A percentile compares a stretch with the other conserved stretches of the same genome.
phyloP scores from a whole-genome alignment of 2,113 vertebrate species.

The Tympanuchus pallidicinctus region DNA sequence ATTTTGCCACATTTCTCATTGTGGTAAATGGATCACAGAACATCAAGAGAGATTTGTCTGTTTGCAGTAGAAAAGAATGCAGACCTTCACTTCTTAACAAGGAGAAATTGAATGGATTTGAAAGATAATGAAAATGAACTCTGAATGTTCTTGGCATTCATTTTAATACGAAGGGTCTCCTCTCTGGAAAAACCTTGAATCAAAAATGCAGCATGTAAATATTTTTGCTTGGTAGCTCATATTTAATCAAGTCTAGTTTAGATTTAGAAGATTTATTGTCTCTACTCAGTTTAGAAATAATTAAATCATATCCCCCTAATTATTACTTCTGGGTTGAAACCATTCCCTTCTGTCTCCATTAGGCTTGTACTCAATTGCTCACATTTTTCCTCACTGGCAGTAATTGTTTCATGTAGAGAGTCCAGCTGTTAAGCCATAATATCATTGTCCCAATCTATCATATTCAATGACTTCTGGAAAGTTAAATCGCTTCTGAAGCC shows the following conservation, averaged over 20 bases:
- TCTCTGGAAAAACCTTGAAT: neutral
- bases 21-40: neutral
- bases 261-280: slow-evolving; percentile 48
- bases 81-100: neutral
- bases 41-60: neutral
- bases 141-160: neutral
- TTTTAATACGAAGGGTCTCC: slow-evolving; percentile 6
- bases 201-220: neutral
- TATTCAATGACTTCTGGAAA: slow-evolving; percentile 32
- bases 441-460: slow-evolving; percentile 27
- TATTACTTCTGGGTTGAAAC: slow-evolving; percentile 44
- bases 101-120: neutral
- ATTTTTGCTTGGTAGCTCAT: neutral
- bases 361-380: slow-evolving; percentile 52
- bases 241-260: slow-evolving; percentile 55
- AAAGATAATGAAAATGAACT: neutral
- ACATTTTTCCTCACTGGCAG: slow-evolving; percentile 55
- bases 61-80: neutral
- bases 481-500: slow-evolving; percentile 30
- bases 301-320: slow-evolving; percentile 49
- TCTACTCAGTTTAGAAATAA: slow-evolving; percentile 58
- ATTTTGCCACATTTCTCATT: neutral
- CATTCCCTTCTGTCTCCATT: slow-evolving; percentile 47
- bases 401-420: slow-evolving; percentile 58
- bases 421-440: slow-evolving; percentile 58